These are phyloP conservation scores for Drosophila kanapiae DNA, from an alignment of 1,140 invertebrate genomes.

Conservation along the genomic window DNA sequence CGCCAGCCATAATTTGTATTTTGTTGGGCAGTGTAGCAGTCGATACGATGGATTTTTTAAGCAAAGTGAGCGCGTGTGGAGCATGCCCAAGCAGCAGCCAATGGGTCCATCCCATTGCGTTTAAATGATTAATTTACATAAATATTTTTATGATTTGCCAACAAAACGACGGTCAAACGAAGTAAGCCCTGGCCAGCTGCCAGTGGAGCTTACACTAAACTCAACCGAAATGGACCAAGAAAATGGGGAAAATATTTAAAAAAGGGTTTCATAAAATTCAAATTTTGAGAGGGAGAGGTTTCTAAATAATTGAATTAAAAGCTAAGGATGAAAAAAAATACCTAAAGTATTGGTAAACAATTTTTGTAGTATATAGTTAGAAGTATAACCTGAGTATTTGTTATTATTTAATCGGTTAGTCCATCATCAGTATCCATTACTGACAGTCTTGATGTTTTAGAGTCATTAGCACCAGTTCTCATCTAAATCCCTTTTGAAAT, in stretches of 20 bases:
- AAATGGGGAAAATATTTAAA: background rate
- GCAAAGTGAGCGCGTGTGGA: slow-evolving; percentile 73
- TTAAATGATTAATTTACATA: slow-evolving; percentile 84
- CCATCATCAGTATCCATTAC: too few relatives aligned
- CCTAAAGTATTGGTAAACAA: too few relatives aligned
- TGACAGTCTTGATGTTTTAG: too few relatives aligned
- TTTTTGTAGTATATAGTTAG: too few relatives aligned
- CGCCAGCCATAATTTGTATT: slow-evolving; percentile 75
- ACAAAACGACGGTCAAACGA: slow-evolving; percentile 47
- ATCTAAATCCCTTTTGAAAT: too few relatives aligned
- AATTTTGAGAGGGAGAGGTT: too few relatives aligned
- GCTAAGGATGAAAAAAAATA: too few relatives aligned
- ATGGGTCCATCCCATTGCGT: slow-evolving; percentile 73
- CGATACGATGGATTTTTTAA: slow-evolving; percentile 43
- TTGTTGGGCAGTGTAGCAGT: slow-evolving; percentile 53
- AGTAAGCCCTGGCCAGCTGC: slow-evolving; percentile 42
- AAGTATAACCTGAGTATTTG: too few relatives aligned
- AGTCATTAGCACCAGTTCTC: too few relatives aligned
- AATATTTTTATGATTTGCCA: slow-evolving; percentile 84
- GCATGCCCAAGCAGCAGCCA: slow-evolving; percentile 75
- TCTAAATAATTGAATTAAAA: too few relatives aligned
- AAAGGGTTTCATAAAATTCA: too few relatives aligned
- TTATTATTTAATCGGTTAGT: too few relatives aligned
- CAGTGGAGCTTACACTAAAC: slow-evolving; percentile 30
- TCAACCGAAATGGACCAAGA: background rate